phyloP scores from a whole-genome alignment of 2,113 vertebrate genomes.

The Chaetura pelagica region DNA sequence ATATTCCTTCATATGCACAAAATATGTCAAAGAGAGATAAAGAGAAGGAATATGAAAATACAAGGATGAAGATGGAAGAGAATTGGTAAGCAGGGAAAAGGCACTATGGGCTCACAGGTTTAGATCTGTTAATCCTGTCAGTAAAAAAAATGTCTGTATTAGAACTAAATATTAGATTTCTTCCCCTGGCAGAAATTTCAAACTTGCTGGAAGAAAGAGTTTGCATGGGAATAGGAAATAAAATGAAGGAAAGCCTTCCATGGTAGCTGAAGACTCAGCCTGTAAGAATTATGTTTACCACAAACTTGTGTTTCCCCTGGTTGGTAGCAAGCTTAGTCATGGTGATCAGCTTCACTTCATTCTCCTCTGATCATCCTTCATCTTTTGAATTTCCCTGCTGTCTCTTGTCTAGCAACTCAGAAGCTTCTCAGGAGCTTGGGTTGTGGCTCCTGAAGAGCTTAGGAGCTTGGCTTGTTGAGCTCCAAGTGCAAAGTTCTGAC shows the following conservation, averaged over 20 bases:
- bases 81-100: neutral
- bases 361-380: neutral
- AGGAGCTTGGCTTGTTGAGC: neutral
- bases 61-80: neutral
- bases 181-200: neutral
- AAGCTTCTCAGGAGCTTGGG: neutral
- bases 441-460: neutral
- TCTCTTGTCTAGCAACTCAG: neutral
- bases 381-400: neutral
- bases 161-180: neutral
- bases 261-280: neutral
- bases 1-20: neutral
- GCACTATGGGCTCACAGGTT: neutral
- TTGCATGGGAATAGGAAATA: neutral
- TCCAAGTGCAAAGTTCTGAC: neutral
- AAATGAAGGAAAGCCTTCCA: neutral
- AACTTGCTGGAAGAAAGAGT: neutral
- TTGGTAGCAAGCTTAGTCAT: neutral
- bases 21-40: neutral
- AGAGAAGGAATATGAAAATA: neutral
- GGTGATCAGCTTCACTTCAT: too few species aligned
- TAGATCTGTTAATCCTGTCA: neutral
- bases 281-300: neutral
- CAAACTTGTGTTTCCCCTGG: neutral
- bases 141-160: neutral